Base-by-base conservation (phyloP, 2,797 vertebrate species). In the Rhinichthys osculus region DNA sequence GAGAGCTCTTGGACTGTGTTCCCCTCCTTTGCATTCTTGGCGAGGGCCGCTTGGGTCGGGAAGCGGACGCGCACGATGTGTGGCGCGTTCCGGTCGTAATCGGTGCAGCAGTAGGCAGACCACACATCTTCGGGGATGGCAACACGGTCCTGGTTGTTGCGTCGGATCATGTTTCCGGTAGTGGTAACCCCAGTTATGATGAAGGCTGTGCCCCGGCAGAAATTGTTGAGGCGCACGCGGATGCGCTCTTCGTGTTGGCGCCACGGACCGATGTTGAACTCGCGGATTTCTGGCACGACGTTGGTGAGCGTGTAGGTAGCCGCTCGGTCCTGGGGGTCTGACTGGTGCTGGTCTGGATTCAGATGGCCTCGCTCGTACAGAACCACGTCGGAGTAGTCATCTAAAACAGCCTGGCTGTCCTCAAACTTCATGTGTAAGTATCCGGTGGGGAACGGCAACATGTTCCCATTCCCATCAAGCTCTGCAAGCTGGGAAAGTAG, bases 351-450 rank as follows among this genome's bases (percentile, higher is more conserved):
- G 84, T 94, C 94, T 0, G 93, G 94, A 89, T 94, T 95, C 89
- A 94, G 90, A 85, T 94, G 94, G 17, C 91, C 93, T 87, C 93
- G 90, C 85, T 94, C 94, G 0, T 94, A 94, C 17, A 93, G 85
- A 7, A 94, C 93, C 73, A 94, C 92, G 1, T 94, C 92, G 3
- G 94, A 93, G 73, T 94, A 94, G 89, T 95, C 94, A 23, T 94
- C 90, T 44, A 94, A 91, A 40, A 94, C 91, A 0, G 92, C 93
- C 85, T 94, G 94, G 90, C 93, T 95, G 89, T 93, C 93, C 78
- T 95, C 94, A 66, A 95, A 95, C 91, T 94, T 95, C 93, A 93
- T 95, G 85, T 94, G 94, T 71, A 94, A 90, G 91, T 95, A 94
- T 42, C 92, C 93, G 1, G 92, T 93, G 5, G 94, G 94, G 89